A percentile compares a stretch with the other conserved stretches of the same genome.
Conservation (phyloP, 1,140 invertebrate species). For the Polypedilum vanderplanki region DNA sequence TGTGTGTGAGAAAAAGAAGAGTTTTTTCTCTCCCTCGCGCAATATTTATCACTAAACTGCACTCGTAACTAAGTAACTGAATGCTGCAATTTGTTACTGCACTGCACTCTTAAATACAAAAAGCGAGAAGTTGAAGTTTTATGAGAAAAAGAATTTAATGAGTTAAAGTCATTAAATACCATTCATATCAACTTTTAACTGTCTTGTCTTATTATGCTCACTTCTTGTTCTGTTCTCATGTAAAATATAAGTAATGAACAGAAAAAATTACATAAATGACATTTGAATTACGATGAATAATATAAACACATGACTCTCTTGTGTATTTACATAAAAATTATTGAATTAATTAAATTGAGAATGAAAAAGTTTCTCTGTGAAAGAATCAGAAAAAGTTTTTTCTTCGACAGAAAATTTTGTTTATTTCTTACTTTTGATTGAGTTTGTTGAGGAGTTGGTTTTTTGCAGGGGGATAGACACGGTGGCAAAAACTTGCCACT, state of each 20-base stretch:
- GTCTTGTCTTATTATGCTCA: background rate
- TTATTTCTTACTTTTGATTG: too few species aligned
- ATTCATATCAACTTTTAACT: conserved; percentile 8
- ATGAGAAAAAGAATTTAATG: conserved; percentile 19
- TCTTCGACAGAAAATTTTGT: too few species aligned
- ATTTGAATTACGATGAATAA: background rate
- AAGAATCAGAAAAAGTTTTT: too few species aligned
- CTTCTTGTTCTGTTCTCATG: background rate
- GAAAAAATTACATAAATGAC: conserved; percentile 8
- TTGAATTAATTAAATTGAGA: too few species aligned
- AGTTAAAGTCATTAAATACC: conserved; percentile 9
- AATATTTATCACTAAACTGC: background rate
- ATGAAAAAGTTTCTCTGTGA: too few species aligned
- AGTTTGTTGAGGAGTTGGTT: too few species aligned
- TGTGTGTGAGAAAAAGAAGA: background rate
- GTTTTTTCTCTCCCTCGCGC: conserved; percentile 1
- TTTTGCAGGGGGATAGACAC: too few species aligned
- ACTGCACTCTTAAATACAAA: too few species aligned
- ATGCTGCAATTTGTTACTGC: conserved; percentile 4
- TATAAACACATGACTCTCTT: background rate
- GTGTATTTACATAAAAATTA: background rate
- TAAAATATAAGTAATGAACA: too few species aligned
- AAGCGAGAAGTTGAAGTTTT: background rate
- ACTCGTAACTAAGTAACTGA: background rate
- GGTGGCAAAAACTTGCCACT: too few species aligned